Evolutionary conservation across 1,140 invertebrate genomes (phyloP).

Genomic region (Lordiphosa stackelbergi): DNA sequence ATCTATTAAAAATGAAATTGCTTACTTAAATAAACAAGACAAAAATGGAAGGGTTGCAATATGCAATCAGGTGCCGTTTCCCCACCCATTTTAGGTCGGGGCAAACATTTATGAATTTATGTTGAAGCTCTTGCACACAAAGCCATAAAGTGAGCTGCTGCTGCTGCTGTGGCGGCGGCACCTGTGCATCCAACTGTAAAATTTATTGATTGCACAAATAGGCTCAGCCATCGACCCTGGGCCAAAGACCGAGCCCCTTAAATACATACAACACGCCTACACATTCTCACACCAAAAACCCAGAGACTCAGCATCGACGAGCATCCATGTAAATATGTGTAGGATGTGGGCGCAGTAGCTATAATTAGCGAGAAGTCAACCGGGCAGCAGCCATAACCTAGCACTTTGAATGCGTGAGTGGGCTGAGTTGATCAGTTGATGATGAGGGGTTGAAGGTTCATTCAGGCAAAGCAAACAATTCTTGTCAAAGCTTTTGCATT

Average conservation of each 20-base stretch:
- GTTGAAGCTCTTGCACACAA: slow-evolving; percentile 18
- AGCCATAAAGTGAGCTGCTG: slow-evolving; percentile 30
- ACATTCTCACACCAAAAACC: slow-evolving; percentile 5
- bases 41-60: slow-evolving; percentile 19
- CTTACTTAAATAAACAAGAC: slow-evolving; percentile 32
- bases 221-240: slow-evolving; percentile 21
- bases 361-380: slow-evolving; percentile 8
- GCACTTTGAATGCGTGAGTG: slow-evolving; percentile 5
- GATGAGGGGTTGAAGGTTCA: too few relatives aligned
- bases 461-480: too few relatives aligned
- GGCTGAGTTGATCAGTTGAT: too few relatives aligned
- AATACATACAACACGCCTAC: slow-evolving; percentile 8
- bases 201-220: slow-evolving; percentile 72
- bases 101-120: slow-evolving; percentile 51
- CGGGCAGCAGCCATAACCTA: slow-evolving; percentile 5
- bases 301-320: slow-evolving; percentile 1
- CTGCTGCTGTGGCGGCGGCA: slow-evolving; percentile 39
- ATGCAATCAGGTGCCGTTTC: slow-evolving; percentile 41
- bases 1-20: slow-evolving; percentile 45
- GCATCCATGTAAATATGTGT: slow-evolving; percentile 5
- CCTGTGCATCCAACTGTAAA: slow-evolving; percentile 65
- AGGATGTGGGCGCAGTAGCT: slow-evolving; percentile 1
- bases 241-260: slow-evolving; percentile 9
- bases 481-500: too few relatives aligned
- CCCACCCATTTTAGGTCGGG: slow-evolving; percentile 19